Evolutionary conservation across 1,140 invertebrate genomes (phyloP).

Genomic region (Brachionus plicatilis): DNA sequence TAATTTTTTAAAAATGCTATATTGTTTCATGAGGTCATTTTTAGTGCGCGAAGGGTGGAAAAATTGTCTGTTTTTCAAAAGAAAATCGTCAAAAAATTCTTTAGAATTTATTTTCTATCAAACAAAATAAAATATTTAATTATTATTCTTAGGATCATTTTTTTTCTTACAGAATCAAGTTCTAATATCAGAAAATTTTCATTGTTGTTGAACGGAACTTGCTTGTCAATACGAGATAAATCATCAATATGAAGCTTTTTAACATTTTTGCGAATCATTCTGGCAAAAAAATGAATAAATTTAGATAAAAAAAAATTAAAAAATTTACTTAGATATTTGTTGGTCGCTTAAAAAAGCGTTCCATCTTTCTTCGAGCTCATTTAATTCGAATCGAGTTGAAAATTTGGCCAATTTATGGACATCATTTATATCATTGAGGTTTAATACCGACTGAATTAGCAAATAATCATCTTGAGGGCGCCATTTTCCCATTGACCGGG

Average conservation of each 20-base stretch:
- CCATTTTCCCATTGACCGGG: conserved; percentile 70
- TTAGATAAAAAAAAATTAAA: neutral
- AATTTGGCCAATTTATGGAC: conserved; percentile 90
- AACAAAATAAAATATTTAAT: neutral
- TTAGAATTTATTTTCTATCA: neutral
- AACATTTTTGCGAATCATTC: conserved; percentile 32
- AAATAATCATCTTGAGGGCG: conserved; percentile 92
- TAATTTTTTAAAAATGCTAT: neutral
- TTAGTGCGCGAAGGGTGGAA: neutral
- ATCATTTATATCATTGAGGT: conserved; percentile 76
- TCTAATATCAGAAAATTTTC: conserved; percentile 17
- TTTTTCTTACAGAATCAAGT: conserved; percentile 15
- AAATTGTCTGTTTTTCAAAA: neutral
- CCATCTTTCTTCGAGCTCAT: conserved; percentile 90
- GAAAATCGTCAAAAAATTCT: conserved; percentile 22
- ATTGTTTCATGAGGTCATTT: neutral
- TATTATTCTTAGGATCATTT: neutral
- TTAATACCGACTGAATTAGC: conserved; percentile 77
- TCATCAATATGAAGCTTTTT: conserved; percentile 35
- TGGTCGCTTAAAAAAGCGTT: conserved; percentile 88
- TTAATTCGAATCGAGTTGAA: conserved; percentile 84
- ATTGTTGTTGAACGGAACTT: neutral
- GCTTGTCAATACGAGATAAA: neutral
- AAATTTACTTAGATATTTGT: conserved; percentile 58
- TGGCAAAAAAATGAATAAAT: neutral